Percentiles rank a stretch among this genome's conserved stretches.
phyloP scores from a whole-genome alignment of 2,888 invertebrate species.

The Cantharis nigra region DNA sequence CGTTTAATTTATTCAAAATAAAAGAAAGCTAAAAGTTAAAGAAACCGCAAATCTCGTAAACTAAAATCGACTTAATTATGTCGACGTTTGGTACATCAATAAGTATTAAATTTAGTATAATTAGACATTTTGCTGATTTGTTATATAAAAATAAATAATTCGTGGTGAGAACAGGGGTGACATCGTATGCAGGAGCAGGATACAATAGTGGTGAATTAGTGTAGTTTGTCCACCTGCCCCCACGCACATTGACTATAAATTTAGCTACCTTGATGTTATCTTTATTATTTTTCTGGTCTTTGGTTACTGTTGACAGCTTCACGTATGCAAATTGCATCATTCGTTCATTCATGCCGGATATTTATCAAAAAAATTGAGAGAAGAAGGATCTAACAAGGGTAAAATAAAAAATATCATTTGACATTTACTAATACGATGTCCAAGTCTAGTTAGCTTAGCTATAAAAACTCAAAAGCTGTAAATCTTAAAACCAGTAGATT shows the following conservation, averaged over 20 bases:
- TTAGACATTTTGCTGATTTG: slow-evolving; percentile 8
- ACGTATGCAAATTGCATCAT: slow-evolving; percentile 42
- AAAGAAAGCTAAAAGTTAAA: background rate
- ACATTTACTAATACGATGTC: background rate
- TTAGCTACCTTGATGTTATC: slow-evolving; percentile 44
- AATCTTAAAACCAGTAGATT: background rate
- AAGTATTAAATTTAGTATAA: background rate
- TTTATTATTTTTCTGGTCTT: slow-evolving; percentile 29
- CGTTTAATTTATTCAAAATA: background rate
- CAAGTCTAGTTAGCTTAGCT: background rate
- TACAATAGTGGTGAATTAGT: slow-evolving; percentile 22
- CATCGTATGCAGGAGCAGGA: slow-evolving; percentile 5
- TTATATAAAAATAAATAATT: background rate
- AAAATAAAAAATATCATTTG: slow-evolving; percentile 12
- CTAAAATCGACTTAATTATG: background rate
- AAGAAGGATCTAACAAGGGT: slow-evolving; percentile 9
- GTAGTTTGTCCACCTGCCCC: slow-evolving; percentile 47
- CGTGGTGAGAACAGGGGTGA: slow-evolving; percentile 7
- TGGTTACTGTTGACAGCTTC: slow-evolving; percentile 42
- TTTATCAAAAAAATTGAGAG: slow-evolving; percentile 36
- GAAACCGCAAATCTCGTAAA: background rate
- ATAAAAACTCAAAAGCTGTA: background rate
- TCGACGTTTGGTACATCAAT: background rate
- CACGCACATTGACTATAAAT: slow-evolving; percentile 51
- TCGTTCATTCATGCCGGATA: slow-evolving; percentile 34